phyloP scores from a whole-genome alignment of 2,113 vertebrate species.

The Apteryx owenii region DNA sequence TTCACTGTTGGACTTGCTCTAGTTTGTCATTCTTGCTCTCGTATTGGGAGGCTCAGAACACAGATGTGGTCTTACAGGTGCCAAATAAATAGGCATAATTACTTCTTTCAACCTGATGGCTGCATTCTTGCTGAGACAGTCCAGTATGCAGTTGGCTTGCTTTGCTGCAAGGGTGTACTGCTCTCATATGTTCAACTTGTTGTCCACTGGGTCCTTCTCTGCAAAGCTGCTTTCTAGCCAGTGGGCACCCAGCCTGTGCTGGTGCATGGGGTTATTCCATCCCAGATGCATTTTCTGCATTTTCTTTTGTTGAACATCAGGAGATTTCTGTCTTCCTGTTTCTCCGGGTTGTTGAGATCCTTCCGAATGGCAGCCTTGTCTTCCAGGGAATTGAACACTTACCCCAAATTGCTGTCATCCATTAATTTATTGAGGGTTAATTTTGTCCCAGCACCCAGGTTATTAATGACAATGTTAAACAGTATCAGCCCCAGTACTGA shows the following conservation, averaged over 20 bases:
- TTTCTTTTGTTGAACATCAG: neutral
- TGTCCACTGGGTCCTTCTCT: neutral
- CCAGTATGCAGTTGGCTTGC: neutral
- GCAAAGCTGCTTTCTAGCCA: neutral
- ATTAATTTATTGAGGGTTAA: neutral
- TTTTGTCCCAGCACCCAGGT: neutral
- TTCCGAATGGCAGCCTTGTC: neutral
- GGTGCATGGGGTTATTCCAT: neutral
- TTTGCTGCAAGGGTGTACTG: neutral
- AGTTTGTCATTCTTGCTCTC: neutral
- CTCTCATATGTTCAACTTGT: neutral
- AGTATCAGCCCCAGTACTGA: neutral
- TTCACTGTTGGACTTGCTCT: neutral
- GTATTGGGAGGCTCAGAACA: neutral
- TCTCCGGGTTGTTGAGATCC: neutral
- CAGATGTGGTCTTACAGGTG: neutral
- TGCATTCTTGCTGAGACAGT: neutral
- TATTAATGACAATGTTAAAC: fast-evolving
- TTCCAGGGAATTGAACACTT: neutral
- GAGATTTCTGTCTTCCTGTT: neutral
- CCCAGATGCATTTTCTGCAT: neutral
- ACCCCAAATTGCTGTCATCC: neutral
- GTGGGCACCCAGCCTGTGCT: fast-evolving
- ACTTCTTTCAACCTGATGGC: neutral
- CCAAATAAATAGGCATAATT: neutral